Evolutionary conservation across 2,113 vertebrate genomes (phyloP), one percentile per base, ranked within the genome.

Genomic region (Setophaga kirtlandii): DNA sequence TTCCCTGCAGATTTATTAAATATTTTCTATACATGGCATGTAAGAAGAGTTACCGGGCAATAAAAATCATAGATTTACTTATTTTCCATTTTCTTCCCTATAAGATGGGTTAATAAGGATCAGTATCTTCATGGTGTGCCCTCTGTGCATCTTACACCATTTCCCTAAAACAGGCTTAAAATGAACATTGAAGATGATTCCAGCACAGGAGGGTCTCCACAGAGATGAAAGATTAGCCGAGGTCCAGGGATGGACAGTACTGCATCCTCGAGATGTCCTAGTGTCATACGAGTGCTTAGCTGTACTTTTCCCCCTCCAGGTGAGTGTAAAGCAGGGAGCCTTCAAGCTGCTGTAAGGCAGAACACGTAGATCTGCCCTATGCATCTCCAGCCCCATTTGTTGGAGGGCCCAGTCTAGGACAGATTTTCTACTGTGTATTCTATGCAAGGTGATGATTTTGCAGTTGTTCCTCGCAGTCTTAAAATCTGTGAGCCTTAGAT

Each of bases 111-210:
- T 65, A 55, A 31, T 49, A 46, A 49, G 15, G 35, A 46, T 11
- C 47, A 53, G 13, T 6, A 15, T 83, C 60, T 94, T 42, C 65
- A 16, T 55, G 31, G 50, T 42, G 16, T 44, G 52, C 49, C 42
- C 35, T 62, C 47, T 37, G n/a, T 80, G 55, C 39, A 55, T 81
- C 22, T 77, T 47, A 21, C 2, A 55, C 64, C 17, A 6, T 85
- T 89, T 93, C 63, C 50, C 39, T 87, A 28, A 89, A 91, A 87
- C 37, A 58, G 53, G 33, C 63, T 83, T 87, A 76, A 84, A 87
- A 53, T 70, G 24, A 47, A 19, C 53, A 23, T 4, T n/a, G 55
- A 67, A 55, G 59, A 63, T 74, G 46, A 16, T 77, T 68, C 50
- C 59, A 37, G 39, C 1, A 0, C 24, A 73, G 79, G 39, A 94